A percentile compares a stretch with the other conserved stretches of the same genome.
phyloP scores from a whole-genome alignment of 2,888 invertebrate genomes.

The Acanthopleura granulata region DNA sequence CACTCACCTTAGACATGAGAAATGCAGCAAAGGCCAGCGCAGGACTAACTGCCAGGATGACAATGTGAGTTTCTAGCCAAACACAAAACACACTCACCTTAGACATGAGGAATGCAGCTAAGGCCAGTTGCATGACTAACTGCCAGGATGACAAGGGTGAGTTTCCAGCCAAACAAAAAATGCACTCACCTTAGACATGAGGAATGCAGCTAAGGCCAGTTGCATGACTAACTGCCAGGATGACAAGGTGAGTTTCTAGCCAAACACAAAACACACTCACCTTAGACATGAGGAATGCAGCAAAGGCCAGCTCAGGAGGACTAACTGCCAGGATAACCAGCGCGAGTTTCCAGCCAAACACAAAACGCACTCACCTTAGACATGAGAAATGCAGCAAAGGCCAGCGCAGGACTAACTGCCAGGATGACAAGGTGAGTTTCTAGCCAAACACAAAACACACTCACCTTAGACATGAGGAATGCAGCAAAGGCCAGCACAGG shows the following conservation, averaged over 20 bases:
- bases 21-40: too few species aligned
- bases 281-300: conserved; percentile 82
- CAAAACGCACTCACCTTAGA: conserved; percentile 74
- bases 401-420: too few species aligned
- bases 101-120: conserved; percentile 81
- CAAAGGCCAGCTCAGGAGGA: conserved; percentile 81
- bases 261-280: conserved; percentile 75
- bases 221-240: too few species aligned
- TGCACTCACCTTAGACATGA: conserved; percentile 72
- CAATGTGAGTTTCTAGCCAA: too few species aligned
- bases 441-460: too few species aligned
- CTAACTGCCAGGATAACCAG: conserved; percentile 82
- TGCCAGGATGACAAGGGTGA: conserved; percentile 68
- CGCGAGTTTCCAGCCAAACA: conserved; percentile 85
- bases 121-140: conserved; percentile 79
- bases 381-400: too few species aligned
- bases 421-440: too few species aligned
- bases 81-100: conserved; percentile 69
- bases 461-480: conserved; percentile 79
- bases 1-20: conserved; percentile 62
- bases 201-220: too few species aligned
- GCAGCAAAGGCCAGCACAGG: conserved; percentile 81
- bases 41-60: too few species aligned
- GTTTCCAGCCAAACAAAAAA: conserved; percentile 71
- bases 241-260: too few species aligned